Evolutionary conservation across 2,888 invertebrate genomes (phyloP).

Genomic region (Oscheius sp.): DNA sequence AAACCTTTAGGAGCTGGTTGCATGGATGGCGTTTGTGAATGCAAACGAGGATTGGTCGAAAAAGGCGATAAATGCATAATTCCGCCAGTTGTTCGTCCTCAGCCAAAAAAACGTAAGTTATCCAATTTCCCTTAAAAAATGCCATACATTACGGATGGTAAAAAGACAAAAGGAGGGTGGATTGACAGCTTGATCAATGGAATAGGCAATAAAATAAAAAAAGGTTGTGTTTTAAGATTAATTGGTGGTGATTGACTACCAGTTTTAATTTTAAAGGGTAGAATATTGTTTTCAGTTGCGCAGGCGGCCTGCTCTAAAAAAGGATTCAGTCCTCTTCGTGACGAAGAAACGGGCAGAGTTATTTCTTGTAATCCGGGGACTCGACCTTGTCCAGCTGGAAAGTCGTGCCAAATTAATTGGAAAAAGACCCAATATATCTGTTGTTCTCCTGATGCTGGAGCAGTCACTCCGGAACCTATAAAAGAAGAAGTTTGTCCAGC

Average conservation of each 20-base stretch:
- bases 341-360: slow-evolving; percentile 49
- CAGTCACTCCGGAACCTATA: slow-evolving; percentile 17
- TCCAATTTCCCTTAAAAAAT: not conserved
- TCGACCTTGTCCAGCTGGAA: slow-evolving; percentile 43
- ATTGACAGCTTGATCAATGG: no score
- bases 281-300: slow-evolving; percentile 38
- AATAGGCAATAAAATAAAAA: slow-evolving; percentile 11
- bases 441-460: slow-evolving; percentile 41
- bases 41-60: slow-evolving; percentile 54
- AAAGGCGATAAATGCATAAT: slow-evolving; percentile 49
- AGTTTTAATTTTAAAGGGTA: not conserved
- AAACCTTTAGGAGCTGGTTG: slow-evolving; percentile 50
- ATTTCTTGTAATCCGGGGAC: slow-evolving; percentile 53
- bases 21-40: slow-evolving; percentile 53
- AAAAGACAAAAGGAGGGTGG: no score
- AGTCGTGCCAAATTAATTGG: slow-evolving; percentile 47
- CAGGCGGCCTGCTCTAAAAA: slow-evolving; percentile 52
- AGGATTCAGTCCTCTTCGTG: slow-evolving; percentile 46
- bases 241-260: not conserved
- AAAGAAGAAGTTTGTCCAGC: slow-evolving; percentile 48
- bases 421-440: slow-evolving; percentile 62
- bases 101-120: slow-evolving; percentile 19
- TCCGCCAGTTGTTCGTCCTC: slow-evolving; percentile 1
- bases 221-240: not conserved
- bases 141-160: not conserved